Evolutionary conservation across 2,797 vertebrate genomes (phyloP), one percentile per base, ranked within the genome.

Genomic region (Capromys pilorides): DNA sequence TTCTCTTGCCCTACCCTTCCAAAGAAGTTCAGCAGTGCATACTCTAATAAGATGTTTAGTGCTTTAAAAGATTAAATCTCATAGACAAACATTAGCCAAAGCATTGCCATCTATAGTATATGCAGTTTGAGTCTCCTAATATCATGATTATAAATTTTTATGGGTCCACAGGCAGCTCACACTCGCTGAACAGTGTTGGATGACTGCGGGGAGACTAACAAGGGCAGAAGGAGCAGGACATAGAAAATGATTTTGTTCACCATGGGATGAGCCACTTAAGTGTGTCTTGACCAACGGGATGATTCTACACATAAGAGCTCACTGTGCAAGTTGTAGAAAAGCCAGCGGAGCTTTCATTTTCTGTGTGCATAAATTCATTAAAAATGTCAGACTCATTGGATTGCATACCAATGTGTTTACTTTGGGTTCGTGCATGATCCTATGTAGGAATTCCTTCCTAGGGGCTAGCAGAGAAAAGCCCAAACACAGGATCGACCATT

Each of bases 11-110:
- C 41, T 21, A 62, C 54, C 6, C 87, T 94, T 69, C 69, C 19
- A 82, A 91, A 24, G 45, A 94, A 91, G 11, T 24, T 22, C 69
- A 88, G 36, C 10, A 51, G 36, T 26, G 73, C 45, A 36, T 86
- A 86, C 31, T 67, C 51, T 67, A 59, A 39, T 92, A 49, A 64
- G 80, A 93, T 57, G 18, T 84, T 36, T 82, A 88, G 90, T 89
- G 31, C 6, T 86, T 5, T 6, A 31, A 92, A 88, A 66, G 45
- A 54, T 4, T 45, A 31, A 36, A 87, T 84, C 75, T 80, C 61
- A 78, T 14, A 88, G 62, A 67, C 36, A 66, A 31, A 49, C 39
- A 13, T 28, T 67, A 61, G 51, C 45, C 33, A 54, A 90, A 83
- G 90, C 79, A 78, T 80, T 66, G 19, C 16, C 10, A 21, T 80